A percentile compares a stretch with the other conserved stretches of the same genome.
Evolutionary conservation across 2,888 invertebrate species (phyloP).

Genomic region (Dynastes hyllus): DNA sequence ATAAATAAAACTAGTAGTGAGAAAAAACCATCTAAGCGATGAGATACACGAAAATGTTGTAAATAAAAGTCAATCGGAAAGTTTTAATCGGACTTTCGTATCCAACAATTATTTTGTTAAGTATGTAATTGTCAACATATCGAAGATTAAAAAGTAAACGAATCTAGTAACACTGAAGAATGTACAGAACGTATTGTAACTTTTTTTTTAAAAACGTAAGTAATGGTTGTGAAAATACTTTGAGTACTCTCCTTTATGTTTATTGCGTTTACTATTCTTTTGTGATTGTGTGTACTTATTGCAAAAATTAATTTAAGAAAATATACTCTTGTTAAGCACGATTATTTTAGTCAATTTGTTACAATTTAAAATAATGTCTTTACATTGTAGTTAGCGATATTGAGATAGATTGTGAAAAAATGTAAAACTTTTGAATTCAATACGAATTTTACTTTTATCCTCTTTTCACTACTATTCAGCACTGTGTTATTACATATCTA

Average conservation of each 20-base stretch:
- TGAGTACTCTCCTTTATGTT: neutral
- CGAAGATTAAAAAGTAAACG: neutral
- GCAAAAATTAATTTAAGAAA: conserved; percentile 24
- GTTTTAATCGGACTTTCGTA: conserved; percentile 3
- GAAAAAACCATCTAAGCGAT: conserved; percentile 22
- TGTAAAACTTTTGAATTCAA: no score
- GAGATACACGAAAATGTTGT: conserved; percentile 43
- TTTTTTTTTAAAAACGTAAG: neutral
- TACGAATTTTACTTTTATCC: no score
- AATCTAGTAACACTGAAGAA: neutral
- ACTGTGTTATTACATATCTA: no score
- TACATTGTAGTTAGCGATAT: neutral
- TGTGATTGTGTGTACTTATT: conserved; percentile 40
- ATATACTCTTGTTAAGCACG: conserved; percentile 15
- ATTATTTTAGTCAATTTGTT: conserved; percentile 34
- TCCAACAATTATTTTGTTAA: conserved; percentile 2
- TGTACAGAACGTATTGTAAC: neutral
- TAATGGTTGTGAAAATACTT: conserved; percentile 42
- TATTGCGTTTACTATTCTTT: conserved; percentile 4
- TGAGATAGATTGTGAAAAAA: no score
- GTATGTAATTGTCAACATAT: neutral
- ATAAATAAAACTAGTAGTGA: conserved; percentile 15
- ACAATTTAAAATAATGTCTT: neutral
- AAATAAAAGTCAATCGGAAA: conserved; percentile 31
- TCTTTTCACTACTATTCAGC: no score